A percentile compares a stretch with the other conserved stretches of the same genome.
Evolutionary conservation across 2,113 vertebrate species (phyloP).

Genomic region (Microcebus murinus): DNA sequence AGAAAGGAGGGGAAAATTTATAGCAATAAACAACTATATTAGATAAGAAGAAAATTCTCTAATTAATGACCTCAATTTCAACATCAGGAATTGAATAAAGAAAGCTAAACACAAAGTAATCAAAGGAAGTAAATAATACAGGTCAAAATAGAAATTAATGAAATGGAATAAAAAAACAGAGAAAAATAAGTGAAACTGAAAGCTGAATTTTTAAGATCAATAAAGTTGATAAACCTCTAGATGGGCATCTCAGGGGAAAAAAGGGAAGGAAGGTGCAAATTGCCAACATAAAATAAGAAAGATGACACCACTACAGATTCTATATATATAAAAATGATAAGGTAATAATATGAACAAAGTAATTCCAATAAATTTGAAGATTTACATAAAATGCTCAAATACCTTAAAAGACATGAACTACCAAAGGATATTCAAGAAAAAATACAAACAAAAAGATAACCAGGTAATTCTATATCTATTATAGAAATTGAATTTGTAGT

Average conservation of each 20-base stretch:
- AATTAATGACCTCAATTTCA: neutral
- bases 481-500: neutral
- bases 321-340: neutral
- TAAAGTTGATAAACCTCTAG: neutral
- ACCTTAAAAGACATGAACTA: neutral
- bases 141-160: neutral
- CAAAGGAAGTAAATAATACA: neutral
- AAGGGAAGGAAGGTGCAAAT: neutral
- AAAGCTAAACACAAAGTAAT: neutral
- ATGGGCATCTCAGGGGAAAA: neutral
- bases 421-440: neutral
- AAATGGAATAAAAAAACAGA: neutral
- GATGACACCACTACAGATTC: neutral
- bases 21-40: neutral
- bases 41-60: neutral
- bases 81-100: neutral
- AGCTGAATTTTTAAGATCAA: neutral
- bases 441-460: neutral
- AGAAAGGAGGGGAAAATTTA: neutral
- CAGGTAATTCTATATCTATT: neutral
- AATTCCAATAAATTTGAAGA: neutral
- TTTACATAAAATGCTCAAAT: neutral
- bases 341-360: neutral
- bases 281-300: neutral
- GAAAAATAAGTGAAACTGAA: neutral